Evolutionary conservation across 1,140 invertebrate species (phyloP).

Genomic region (Plutomurus gul): DNA sequence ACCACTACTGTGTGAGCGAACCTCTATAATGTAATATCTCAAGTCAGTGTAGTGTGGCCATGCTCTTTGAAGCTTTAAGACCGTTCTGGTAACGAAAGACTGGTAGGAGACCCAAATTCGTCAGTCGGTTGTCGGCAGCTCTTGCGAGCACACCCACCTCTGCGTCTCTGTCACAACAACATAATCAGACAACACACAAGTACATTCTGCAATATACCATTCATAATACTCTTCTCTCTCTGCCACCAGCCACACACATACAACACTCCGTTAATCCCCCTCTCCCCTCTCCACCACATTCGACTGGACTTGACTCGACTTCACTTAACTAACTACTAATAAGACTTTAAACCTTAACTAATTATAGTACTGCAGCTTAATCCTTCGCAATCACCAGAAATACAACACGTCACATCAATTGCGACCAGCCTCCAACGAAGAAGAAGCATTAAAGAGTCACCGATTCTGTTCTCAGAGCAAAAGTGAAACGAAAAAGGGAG

Average conservation of each 20-base stretch:
- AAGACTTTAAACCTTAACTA: conserved; percentile 11
- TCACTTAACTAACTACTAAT: too few species aligned
- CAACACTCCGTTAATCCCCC: not conserved
- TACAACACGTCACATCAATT: too few species aligned
- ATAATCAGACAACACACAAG: not conserved
- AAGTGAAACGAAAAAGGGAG: not conserved
- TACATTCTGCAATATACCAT: not conserved
- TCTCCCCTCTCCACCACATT: not conserved
- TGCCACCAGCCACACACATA: not conserved
- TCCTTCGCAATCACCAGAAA: not conserved
- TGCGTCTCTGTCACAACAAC: not conserved
- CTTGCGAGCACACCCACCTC: conserved; percentile 23
- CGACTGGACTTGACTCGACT: not conserved
- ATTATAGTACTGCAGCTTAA: not conserved
- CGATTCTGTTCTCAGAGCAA: too few species aligned
- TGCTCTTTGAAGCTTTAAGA: conserved; percentile 21
- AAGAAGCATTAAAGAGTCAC: not conserved
- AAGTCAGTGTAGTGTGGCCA: not conserved
- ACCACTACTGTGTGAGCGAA: too few species aligned
- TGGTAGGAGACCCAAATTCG: not conserved
- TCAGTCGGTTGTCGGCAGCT: conserved; percentile 36
- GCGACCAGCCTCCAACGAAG: not conserved
- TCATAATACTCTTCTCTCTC: not conserved
- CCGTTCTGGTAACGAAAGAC: not conserved
- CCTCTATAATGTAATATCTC: not conserved